Percentiles rank a stretch among this genome's conserved stretches.
Evolutionary conservation across 2,888 invertebrate genomes (phyloP).

Genomic region (Trichopria drosophilae): DNA sequence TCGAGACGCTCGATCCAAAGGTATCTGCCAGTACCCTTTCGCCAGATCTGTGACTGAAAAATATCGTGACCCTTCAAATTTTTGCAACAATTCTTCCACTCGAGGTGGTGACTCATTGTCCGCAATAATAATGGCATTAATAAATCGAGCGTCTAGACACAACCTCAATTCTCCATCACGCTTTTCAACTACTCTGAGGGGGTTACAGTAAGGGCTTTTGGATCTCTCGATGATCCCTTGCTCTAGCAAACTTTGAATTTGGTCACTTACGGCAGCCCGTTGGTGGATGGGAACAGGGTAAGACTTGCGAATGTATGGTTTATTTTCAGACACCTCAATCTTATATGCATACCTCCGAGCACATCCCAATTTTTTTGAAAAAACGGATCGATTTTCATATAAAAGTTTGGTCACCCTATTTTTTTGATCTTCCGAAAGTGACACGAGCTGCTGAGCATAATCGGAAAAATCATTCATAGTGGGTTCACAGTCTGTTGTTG

Average conservation of each 20-base stretch:
- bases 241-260: background rate
- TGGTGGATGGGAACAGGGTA: background rate
- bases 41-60: constrained; percentile 59
- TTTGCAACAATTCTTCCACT: background rate
- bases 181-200: constrained; percentile 19
- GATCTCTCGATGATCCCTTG: constrained; percentile 3
- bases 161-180: background rate
- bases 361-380: background rate
- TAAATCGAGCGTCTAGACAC: constrained; percentile 5
- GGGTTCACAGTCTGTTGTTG: too few relatives aligned
- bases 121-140: background rate
- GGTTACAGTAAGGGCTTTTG: constrained; percentile 42
- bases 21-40: constrained; percentile 8
- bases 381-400: background rate
- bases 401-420: background rate
- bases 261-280: background rate
- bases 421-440: too few relatives aligned
- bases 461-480: too few relatives aligned
- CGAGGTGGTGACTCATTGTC: constrained; percentile 7
- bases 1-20: background rate
- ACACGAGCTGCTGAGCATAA: too few relatives aligned
- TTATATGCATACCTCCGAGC: background rate
- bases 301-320: background rate
- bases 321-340: background rate
- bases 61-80: too few relatives aligned